Evolutionary conservation across 1,140 invertebrate species (phyloP).

Genomic region (Neodiprion virginianus): DNA sequence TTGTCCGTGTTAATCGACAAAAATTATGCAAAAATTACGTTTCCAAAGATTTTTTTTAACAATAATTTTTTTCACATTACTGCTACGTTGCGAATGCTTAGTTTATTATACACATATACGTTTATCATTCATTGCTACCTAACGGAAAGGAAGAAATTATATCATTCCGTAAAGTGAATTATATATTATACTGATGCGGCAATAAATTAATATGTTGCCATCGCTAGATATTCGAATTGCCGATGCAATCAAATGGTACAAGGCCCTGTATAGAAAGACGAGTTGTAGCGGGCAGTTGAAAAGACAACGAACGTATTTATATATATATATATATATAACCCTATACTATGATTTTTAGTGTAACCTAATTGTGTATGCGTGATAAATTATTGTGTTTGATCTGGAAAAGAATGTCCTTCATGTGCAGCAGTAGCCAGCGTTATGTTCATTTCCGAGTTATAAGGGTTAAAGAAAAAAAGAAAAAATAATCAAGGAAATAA

Average conservation of each 20-base stretch:
- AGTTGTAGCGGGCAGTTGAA: constrained; percentile 21
- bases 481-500: not conserved
- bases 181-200: not conserved
- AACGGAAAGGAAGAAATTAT: too few relatives aligned
- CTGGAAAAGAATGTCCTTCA: not conserved
- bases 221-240: constrained; percentile 50
- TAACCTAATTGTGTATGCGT: not conserved
- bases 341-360: not conserved
- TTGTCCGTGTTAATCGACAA: too few relatives aligned
- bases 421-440: not conserved
- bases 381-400: not conserved
- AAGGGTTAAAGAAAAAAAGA: not conserved
- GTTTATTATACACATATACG: too few relatives aligned
- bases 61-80: too few relatives aligned
- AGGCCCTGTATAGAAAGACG: not conserved
- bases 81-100: too few relatives aligned
- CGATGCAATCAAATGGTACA: constrained; percentile 51
- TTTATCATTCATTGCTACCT: too few relatives aligned
- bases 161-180: too few relatives aligned
- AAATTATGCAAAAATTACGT: too few relatives aligned
- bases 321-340: not conserved
- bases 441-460: not conserved
- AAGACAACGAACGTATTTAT: constrained; percentile 38
- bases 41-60: too few relatives aligned
- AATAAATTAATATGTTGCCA: constrained; percentile 16